A percentile compares a stretch with the other conserved stretches of the same genome.
Evolutionary conservation across 2,888 invertebrate genomes (phyloP).

Genomic region (Schizotus pectinicornis): DNA sequence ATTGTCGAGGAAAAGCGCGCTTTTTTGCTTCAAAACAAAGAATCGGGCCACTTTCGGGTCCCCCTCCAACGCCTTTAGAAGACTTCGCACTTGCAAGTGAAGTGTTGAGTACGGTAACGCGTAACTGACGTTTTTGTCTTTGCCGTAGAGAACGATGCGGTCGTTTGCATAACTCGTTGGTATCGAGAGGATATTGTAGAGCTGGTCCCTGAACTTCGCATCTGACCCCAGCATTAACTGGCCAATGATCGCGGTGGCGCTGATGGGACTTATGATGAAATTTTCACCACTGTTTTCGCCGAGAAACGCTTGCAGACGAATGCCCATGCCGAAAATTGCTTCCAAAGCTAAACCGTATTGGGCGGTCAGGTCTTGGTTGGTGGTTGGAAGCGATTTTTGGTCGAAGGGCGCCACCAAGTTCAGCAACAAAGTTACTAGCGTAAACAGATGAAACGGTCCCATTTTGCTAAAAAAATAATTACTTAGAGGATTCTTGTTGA

Average conservation of each 20-base stretch:
- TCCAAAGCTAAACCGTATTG: conserved; percentile 43
- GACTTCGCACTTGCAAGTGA: conserved; percentile 50
- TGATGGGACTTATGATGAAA: conserved; percentile 56
- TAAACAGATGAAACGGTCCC: too few species aligned
- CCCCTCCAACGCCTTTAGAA: conserved; percentile 44
- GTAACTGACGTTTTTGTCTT: conserved; percentile 32
- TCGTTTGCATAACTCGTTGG: conserved; percentile 30
- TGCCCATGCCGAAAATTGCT: conserved; percentile 53
- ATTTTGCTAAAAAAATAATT: too few species aligned
- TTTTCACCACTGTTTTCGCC: conserved; percentile 44
- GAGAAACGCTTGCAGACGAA: conserved; percentile 49
- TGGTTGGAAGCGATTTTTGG: conserved; percentile 2
- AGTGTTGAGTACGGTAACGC: conserved; percentile 44
- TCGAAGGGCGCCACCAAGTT: too few species aligned
- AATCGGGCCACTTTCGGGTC: conserved; percentile 29
- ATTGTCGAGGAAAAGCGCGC: conserved; percentile 48
- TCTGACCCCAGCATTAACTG: conserved; percentile 55
- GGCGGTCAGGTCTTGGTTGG: background rate
- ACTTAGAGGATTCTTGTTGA: background rate
- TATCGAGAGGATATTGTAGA: conserved; percentile 49
- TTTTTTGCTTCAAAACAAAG: conserved; percentile 47
- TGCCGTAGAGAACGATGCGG: conserved; percentile 30
- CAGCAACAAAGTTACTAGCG: too few species aligned
- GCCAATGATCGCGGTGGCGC: conserved; percentile 52
- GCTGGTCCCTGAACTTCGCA: conserved; percentile 48